A percentile compares a stretch with the other conserved stretches of the same genome.
These are phyloP conservation scores for Halichoeres trimaculatus DNA, from an alignment of 2,113 vertebrate genomes.

Conservation along the genomic window DNA sequence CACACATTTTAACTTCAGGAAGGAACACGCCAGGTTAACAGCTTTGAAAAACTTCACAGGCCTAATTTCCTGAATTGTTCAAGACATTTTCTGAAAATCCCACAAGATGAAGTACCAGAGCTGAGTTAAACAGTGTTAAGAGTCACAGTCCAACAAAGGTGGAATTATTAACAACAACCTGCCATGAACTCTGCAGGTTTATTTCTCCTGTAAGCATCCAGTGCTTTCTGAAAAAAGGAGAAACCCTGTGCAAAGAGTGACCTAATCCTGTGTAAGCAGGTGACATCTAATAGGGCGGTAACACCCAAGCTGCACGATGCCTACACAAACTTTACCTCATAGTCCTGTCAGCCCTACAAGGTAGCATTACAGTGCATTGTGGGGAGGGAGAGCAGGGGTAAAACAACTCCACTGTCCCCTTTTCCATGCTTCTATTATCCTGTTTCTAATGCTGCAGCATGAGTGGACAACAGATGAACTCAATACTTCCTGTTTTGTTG, in stretches of 20 bases:
- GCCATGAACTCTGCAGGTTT: constrained; percentile 24
- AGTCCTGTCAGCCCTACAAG: constrained; percentile 13
- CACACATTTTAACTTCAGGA: no score
- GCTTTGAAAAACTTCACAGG: no score
- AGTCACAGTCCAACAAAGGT: constrained; percentile 19
- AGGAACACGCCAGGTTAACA: no score
- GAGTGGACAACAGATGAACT: constrained; percentile 57
- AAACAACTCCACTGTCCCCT: constrained; percentile 60
- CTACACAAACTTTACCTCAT: not conserved
- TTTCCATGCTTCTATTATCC: constrained; percentile 61
- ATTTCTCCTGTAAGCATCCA: constrained; percentile 4
- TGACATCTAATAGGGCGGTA: constrained; percentile 34
- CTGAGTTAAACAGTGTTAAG: constrained; percentile 3
- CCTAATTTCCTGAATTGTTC: no score
- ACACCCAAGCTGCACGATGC: not conserved
- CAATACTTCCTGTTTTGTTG: constrained; percentile 65
- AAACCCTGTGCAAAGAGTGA: constrained; percentile 4
- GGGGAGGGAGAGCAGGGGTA: constrained; percentile 23
- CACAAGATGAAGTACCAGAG: constrained; percentile 7
- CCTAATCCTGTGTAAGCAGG: constrained; percentile 27
- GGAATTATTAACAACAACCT: constrained; percentile 51
- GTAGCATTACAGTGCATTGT: constrained; percentile 41
- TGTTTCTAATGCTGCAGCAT: constrained; percentile 42
- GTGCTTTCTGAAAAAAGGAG: not conserved
- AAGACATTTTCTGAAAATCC: no score